Base-by-base conservation (phyloP, 2,888 invertebrate genomes). In the Drosophila ezoana region DNA sequence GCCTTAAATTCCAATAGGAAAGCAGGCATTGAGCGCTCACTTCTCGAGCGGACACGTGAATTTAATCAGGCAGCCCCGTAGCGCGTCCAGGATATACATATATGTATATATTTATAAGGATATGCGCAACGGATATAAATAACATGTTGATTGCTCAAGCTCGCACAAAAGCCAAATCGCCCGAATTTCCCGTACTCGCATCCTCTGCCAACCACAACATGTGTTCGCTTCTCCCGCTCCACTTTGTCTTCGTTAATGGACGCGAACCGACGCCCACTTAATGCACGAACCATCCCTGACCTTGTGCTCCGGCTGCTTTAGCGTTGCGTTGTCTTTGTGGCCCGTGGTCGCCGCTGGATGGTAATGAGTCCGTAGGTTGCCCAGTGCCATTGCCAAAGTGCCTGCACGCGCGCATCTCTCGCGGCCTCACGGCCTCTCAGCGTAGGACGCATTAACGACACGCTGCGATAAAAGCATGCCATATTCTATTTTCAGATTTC, bases 1-100 rank as follows among this genome's bases (percentile, higher is more conserved):
- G 23, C 11, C n/a, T 23, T 45, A 77, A 84, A 89, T 89, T 88
- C 89, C 85, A 80, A 76, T 77, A 75, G 89, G 80, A 90, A 82
- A 74, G 72, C 77, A 88, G 79, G 79, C 82, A 81, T 87, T 70
- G 82, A 81, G 67, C 38, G 49, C 23, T 4, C 23, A 20, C 20
- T 20, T 33, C 72, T 53, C 59, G 60, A 72, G 67, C 40, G 48
- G 86, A 81, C 89, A 90, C 89, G 89, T 89, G 89, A 89, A 90
- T 89, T 77, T 84, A 89, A 89, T 89, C 89, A 86, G 85, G 74
- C 70, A 60, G 61, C 71, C 79, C 84, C 75, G 77, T 40, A 32
- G 75, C 38, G 85, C 70, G 64, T 53, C 41, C 61, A 52, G 37
- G n/a, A 53, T 60, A 54, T 56, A n/a, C 9, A 18, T 44, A 11